Conservation (phyloP, 2,888 invertebrate genomes). For the Tachina fera region DNA sequence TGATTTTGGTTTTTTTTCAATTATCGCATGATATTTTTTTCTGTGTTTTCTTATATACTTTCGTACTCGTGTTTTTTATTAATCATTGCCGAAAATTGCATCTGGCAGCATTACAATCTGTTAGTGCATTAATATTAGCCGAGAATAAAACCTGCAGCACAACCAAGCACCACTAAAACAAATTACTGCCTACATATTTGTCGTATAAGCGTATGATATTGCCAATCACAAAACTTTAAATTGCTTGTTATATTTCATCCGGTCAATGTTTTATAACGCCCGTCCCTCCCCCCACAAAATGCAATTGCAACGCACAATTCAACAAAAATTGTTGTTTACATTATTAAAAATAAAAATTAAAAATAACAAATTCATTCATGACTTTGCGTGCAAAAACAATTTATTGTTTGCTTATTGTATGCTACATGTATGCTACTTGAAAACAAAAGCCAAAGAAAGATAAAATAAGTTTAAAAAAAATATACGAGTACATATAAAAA, state of each 20-base stretch:
- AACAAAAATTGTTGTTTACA: constrained; percentile 30
- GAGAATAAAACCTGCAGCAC: constrained; percentile 3
- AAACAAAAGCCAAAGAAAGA: constrained; percentile 12
- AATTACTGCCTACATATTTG: background rate
- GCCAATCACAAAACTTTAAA: background rate
- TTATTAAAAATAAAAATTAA: constrained; percentile 33
- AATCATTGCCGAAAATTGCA: too few species aligned
- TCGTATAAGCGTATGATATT: background rate
- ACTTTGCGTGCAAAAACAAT: constrained; percentile 22
- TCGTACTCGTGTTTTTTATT: too few species aligned
- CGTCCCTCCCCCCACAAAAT: background rate
- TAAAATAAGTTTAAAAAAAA: background rate
- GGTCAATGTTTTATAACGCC: background rate
- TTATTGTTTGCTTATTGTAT: constrained; percentile 17
- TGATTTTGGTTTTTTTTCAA: too few species aligned
- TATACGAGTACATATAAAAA: background rate
- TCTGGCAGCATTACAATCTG: too few species aligned
- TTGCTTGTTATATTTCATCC: background rate
- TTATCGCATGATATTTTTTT: too few species aligned
- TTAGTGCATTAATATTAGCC: background rate
- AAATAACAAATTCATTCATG: constrained; percentile 41
- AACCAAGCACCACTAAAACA: background rate
- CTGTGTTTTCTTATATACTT: too few species aligned
- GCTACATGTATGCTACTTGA: constrained; percentile 7
- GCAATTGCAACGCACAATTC: background rate